These are phyloP conservation scores for Cantharis lateralis DNA, from an alignment of 2,888 invertebrate genomes.

Conservation along the genomic window DNA sequence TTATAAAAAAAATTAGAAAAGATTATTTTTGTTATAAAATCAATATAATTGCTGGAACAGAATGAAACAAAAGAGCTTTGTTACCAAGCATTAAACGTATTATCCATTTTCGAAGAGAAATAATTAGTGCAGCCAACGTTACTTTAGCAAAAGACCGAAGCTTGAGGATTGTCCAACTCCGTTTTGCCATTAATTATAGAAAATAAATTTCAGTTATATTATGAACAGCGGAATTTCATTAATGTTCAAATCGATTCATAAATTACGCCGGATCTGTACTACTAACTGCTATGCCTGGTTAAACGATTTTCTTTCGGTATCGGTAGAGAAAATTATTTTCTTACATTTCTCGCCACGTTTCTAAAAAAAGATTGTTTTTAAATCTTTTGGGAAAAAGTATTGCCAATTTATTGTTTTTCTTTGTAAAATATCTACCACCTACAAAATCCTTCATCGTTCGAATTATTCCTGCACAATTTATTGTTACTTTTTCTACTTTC, in stretches of 20 bases:
- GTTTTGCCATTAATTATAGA: slow-evolving; percentile 22
- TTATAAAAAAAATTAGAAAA: neutral
- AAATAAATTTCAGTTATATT: slow-evolving; percentile 30
- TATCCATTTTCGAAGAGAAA: slow-evolving; percentile 13
- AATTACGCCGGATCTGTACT: slow-evolving; percentile 26
- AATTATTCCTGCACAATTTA: neutral
- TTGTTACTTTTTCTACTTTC: neutral
- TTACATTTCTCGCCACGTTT: slow-evolving; percentile 26
- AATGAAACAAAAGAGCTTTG: slow-evolving; percentile 21
- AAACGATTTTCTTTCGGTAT: slow-evolving; percentile 18
- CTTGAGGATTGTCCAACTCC: slow-evolving; percentile 15
- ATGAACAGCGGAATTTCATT: slow-evolving; percentile 30
- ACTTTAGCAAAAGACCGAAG: slow-evolving; percentile 5
- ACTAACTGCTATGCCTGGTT: slow-evolving; percentile 8
- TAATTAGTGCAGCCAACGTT: slow-evolving; percentile 18
- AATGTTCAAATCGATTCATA: slow-evolving; percentile 29
- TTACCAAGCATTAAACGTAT: slow-evolving; percentile 8
- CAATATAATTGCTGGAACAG: slow-evolving; percentile 15
- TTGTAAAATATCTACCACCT: neutral
- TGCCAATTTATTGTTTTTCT: neutral
- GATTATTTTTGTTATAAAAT: slow-evolving; percentile 6
- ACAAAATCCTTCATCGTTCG: neutral
- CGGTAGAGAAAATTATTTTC: slow-evolving; percentile 25
- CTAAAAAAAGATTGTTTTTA: slow-evolving; percentile 21
- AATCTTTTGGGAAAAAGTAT: neutral